These are phyloP conservation scores for Pantala flavescens DNA, from an alignment of 1,140 invertebrate genomes.

Conservation along the genomic window DNA sequence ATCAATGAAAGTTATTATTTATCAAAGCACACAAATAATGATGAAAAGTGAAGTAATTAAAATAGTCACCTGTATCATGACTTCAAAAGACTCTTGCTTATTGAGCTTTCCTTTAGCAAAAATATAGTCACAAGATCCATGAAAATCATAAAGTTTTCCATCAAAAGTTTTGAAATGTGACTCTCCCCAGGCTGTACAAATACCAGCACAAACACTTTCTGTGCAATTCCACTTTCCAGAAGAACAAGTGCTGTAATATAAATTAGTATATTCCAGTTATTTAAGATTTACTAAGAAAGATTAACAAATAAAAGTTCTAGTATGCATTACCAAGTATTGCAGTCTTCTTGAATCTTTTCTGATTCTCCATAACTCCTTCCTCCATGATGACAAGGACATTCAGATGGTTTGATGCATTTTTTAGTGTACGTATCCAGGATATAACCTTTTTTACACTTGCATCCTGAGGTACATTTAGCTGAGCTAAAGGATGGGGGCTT, in stretches of 20 bases:
- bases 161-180: constrained; percentile 83
- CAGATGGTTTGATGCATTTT: constrained; percentile 52
- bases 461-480: constrained; percentile 59
- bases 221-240: constrained; percentile 34
- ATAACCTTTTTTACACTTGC: constrained; percentile 63
- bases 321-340: constrained; percentile 60
- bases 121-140: constrained; percentile 78
- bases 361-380: constrained; percentile 70
- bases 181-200: constrained; percentile 73
- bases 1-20: constrained; percentile 27
- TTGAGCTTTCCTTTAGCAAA: constrained; percentile 56
- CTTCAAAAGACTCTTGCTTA: constrained; percentile 51
- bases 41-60: constrained; percentile 18
- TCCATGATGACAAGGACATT: constrained; percentile 82
- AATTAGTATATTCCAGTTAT: constrained; percentile 16
- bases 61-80: constrained; percentile 58
- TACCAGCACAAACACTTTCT: constrained; percentile 39
- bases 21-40: background rate
- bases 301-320: background rate
- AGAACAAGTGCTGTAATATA: constrained; percentile 39
- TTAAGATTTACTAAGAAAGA: background rate
- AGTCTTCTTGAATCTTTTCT: constrained; percentile 62
- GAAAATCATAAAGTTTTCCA: constrained; percentile 71
- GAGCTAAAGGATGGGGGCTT: constrained; percentile 34
- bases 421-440: constrained; percentile 56